Base-by-base conservation (phyloP, 2,888 invertebrate species). In the Parnassius apollo region DNA sequence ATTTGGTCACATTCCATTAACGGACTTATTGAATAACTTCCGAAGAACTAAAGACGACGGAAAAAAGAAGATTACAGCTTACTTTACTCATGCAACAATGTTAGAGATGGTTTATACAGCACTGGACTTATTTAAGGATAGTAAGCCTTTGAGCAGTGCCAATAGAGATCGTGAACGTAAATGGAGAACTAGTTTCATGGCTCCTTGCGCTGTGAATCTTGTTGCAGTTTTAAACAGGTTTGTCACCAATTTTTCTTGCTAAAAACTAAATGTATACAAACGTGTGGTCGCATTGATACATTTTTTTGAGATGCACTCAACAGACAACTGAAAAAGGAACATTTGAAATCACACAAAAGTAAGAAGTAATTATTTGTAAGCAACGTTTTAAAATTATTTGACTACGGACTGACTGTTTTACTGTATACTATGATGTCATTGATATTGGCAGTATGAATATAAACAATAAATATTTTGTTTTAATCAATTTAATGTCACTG, bases 201-300 rank as follows among this genome's bases (percentile, higher is more conserved):
- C 93, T 64, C 93, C 95, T 0, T 96, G 96, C 78, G 94, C 94
- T 1, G 92, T 93, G 0, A 97, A 97, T 82, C 81, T 96, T 22
- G 93, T 94, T 44, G 95, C 95, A 49, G 94, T 95, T 46, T 93
- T 96, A 74, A 95, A 95, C 82, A 93, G 93, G 94, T 95, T 49
- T 1, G 49, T 49, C 4, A 13, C 9, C 4, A 1, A 44, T 11
- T 44, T 11, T 44, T 44, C 11, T 44, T 1, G n/a, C n/a, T n/a
- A n/a, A n/a, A n/a, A 11, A 44, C 10, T 44, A 11, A 44, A 44
- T 35, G 3, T 35, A 35, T 35, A 35, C 35, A 35, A 35, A 35
- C 35, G 4, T 7, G 35, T 7, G 35, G 7, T 35, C 35, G 35
- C 18, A 18, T 18, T 18, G 18, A 18, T 18, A 18, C 1, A 18